phyloP scores from a whole-genome alignment of 2,888 invertebrate genomes.

The Cryptophagus acutangulus region DNA sequence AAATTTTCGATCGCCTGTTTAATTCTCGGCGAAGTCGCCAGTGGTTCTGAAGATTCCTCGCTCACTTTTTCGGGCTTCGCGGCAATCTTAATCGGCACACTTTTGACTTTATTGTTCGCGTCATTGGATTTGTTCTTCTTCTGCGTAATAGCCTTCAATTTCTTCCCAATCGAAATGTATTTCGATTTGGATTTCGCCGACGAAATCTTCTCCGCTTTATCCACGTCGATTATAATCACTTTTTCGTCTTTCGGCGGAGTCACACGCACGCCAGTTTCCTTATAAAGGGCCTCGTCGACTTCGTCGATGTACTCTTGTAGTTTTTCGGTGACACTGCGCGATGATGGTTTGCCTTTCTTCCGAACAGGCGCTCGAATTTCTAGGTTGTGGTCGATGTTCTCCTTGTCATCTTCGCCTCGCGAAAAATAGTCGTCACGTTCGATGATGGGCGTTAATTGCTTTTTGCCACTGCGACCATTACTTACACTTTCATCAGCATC shows the following conservation, averaged over 20 bases:
- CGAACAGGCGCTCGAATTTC: constrained; percentile 23
- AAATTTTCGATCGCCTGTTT: constrained; percentile 53
- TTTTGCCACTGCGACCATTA: constrained; percentile 55
- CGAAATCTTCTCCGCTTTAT: constrained; percentile 43
- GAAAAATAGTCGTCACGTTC: constrained; percentile 67
- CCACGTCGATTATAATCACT: constrained; percentile 46
- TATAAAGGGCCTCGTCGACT: constrained; percentile 39
- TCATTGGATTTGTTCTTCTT: constrained; percentile 30
- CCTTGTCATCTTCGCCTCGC: constrained; percentile 24
- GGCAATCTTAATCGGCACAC: constrained; percentile 23
- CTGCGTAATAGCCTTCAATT: constrained; percentile 33
- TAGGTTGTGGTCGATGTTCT: constrained; percentile 27
- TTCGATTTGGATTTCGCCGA: constrained; percentile 31
- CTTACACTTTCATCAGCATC: constrained; percentile 25
- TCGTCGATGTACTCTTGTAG: constrained; percentile 43
- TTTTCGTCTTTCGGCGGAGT: constrained; percentile 26
- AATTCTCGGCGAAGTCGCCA: constrained; percentile 40
- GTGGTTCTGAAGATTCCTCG: no score
- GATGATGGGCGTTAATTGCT: constrained; percentile 74
- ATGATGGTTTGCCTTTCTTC: constrained; percentile 26
- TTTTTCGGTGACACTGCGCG: constrained; percentile 40
- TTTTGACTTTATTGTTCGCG: constrained; percentile 18
- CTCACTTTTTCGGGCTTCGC: constrained; percentile 9
- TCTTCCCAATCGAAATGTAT: constrained; percentile 33
- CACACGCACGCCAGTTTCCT: constrained; percentile 37